These are phyloP conservation scores for Ochropacha duplaris DNA, from an alignment of 2,888 invertebrate genomes.

Conservation along the genomic window DNA sequence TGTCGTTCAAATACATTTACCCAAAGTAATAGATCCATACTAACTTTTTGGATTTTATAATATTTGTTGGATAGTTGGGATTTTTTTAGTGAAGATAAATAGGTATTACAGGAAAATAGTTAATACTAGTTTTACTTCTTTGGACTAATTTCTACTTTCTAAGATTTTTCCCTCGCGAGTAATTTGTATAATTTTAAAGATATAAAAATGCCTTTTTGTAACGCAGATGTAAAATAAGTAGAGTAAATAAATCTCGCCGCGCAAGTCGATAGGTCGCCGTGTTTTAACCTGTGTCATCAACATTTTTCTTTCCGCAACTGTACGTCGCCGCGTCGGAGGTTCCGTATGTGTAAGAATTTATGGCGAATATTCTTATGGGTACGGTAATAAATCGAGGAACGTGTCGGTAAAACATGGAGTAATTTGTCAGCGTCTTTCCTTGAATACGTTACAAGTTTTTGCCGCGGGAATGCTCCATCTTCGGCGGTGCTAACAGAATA, in stretches of 20 bases:
- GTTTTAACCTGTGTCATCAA: slow-evolving; percentile 7
- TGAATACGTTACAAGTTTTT: slow-evolving; percentile 52
- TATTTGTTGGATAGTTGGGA: too few relatives aligned
- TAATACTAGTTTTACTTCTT: too few relatives aligned
- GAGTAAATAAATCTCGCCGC: neutral
- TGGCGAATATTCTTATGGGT: slow-evolving; percentile 36
- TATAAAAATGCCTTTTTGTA: neutral
- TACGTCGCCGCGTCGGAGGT: slow-evolving; percentile 4
- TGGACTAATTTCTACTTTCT: too few relatives aligned
- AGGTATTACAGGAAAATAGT: too few relatives aligned
- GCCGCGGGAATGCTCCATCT: slow-evolving; percentile 16
- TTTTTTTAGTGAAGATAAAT: too few relatives aligned
- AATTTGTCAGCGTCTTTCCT: slow-evolving; percentile 49
- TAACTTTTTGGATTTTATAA: too few relatives aligned
- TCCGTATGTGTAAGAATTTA: slow-evolving; percentile 38
- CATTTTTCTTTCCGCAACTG: slow-evolving; percentile 3
- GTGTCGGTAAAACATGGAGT: slow-evolving; percentile 51
- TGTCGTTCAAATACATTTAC: too few relatives aligned
- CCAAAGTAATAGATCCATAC: too few relatives aligned
- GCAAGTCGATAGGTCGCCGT: slow-evolving; percentile 2
- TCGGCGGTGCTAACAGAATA: neutral
- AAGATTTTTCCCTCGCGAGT: too few relatives aligned
- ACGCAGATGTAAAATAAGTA: neutral
- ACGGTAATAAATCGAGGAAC: slow-evolving; percentile 46
- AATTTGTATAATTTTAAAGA: too few relatives aligned